phyloP scores from a whole-genome alignment of 2,113 vertebrate genomes.

The Xenopus laevis region DNA sequence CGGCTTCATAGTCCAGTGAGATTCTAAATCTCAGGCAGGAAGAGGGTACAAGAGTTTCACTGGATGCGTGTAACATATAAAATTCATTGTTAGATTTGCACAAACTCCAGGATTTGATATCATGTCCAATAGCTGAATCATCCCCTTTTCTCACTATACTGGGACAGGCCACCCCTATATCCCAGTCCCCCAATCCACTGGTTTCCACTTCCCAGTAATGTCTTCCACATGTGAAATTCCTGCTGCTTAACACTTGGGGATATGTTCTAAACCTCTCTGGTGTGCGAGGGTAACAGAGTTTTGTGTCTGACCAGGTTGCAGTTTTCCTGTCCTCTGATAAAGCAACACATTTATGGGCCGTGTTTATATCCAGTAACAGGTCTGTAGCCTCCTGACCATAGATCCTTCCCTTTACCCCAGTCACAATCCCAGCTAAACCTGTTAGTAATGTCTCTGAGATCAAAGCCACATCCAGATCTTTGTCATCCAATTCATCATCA shows the following conservation, averaged over 20 bases:
- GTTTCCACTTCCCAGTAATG: slow-evolving; percentile 6
- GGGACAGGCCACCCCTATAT: slow-evolving; percentile 2
- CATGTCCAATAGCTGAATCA: not conserved
- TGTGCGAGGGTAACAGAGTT: not conserved
- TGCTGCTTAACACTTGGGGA: not conserved
- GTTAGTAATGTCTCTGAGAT: not conserved
- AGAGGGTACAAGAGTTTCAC: not conserved
- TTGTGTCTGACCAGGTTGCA: not conserved
- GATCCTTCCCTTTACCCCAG: not conserved
- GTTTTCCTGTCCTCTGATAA: slow-evolving; percentile 4
- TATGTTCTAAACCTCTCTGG: not conserved
- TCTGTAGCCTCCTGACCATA: not conserved
- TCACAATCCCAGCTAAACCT: not conserved
- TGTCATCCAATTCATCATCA: too few species aligned
- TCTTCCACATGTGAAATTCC: not conserved
- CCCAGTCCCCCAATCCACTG: not conserved
- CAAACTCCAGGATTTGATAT: not conserved
- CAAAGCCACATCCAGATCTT: not conserved
- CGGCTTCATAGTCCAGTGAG: too few species aligned
- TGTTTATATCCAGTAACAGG: slow-evolving; percentile 4
- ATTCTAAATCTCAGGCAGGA: not conserved
- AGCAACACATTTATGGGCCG: not conserved
- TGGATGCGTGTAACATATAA: not conserved
- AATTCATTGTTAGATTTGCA: not conserved
- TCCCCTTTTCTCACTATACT: not conserved